phyloP scores from a whole-genome alignment of 2,888 invertebrate species.

The Drosophila prolongata region DNA sequence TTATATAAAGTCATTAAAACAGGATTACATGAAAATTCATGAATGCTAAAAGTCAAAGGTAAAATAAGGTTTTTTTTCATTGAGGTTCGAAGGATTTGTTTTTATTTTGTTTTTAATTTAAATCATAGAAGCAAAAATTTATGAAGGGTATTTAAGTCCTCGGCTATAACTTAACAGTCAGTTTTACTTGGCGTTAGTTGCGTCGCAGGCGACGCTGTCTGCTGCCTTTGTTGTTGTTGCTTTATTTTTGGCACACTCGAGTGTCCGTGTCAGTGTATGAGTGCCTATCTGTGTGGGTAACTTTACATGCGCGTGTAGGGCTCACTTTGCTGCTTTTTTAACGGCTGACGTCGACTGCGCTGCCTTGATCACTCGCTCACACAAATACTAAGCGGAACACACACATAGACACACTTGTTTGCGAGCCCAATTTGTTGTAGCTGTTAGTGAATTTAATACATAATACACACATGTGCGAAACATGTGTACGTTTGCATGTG shows the following conservation, averaged over 20 bases:
- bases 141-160: conserved; percentile 14
- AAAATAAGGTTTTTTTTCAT: too few relatives aligned
- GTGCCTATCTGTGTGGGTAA: conserved; percentile 56
- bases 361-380: conserved; percentile 65
- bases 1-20: too few relatives aligned
- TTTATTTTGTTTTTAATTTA: too few relatives aligned
- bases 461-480: conserved; percentile 39
- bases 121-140: too few relatives aligned
- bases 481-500: conserved; percentile 34
- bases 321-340: conserved; percentile 72
- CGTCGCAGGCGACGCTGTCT: conserved; percentile 59
- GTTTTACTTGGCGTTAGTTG: conserved; percentile 80
- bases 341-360: conserved; percentile 62
- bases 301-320: conserved; percentile 78
- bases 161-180: conserved; percentile 19
- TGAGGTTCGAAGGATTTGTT: too few relatives aligned
- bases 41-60: too few relatives aligned
- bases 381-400: conserved; percentile 27
- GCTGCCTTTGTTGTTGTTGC: conserved; percentile 62
- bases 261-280: conserved; percentile 45
- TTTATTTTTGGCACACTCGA: conserved; percentile 80
- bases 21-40: too few relatives aligned
- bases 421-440: conserved; percentile 77
- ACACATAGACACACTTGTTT: conserved; percentile 22
- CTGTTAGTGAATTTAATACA: conserved; percentile 66